Base-by-base conservation (phyloP, 2,113 vertebrate genomes). In the Prunella fulvescens region DNA sequence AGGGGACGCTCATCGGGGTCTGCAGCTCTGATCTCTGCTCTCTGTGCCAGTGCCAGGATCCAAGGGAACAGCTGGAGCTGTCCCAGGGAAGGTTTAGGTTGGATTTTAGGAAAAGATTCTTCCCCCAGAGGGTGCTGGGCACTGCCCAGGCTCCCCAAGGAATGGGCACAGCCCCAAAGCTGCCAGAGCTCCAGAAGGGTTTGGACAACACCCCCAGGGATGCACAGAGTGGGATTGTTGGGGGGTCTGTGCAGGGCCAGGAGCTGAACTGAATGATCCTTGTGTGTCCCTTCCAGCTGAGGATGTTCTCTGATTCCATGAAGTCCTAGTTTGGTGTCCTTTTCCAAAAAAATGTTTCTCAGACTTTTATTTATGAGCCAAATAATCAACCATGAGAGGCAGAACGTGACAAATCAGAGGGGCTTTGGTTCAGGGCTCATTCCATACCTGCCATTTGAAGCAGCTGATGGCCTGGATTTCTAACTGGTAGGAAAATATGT, bases 131-230 rank as follows among this genome's bases (percentile, higher is more conserved):
- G 24, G 14, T 64, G 48, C 13, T 62, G 65, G 31, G 57, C 74
- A 56, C 40, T 79, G 57, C 1, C 3, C 35, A 62, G 48, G 57
- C 40, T 71, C 42, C 29, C 20, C 85, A 72, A 29, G 48, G 48
- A 71, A 17, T 56, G 35, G 35, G 4, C 35, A 48, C 7, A 0
- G 64, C 57, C 24, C 65, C 1, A 0, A 70, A 1, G 2, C 47
- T 70, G 64, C n/a, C 66, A 50, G 42, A 72, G 58, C 42, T 80
- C 57, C 29, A 50, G 51, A 33, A 66, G 19, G 0, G 1, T 39
- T n/a, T 45, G 60, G 60, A 8, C 31, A 65, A 0, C 0, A 0
- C 8, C 33, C 3, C 7, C 14, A 51, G 22, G 22, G 7, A 39
- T 42, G 29, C 3, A 0, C 44, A 66, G 44, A 4, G 3, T 81